Evolutionary conservation across 2,113 vertebrate species (phyloP).

Genomic region (Cichladusa arquata): DNA sequence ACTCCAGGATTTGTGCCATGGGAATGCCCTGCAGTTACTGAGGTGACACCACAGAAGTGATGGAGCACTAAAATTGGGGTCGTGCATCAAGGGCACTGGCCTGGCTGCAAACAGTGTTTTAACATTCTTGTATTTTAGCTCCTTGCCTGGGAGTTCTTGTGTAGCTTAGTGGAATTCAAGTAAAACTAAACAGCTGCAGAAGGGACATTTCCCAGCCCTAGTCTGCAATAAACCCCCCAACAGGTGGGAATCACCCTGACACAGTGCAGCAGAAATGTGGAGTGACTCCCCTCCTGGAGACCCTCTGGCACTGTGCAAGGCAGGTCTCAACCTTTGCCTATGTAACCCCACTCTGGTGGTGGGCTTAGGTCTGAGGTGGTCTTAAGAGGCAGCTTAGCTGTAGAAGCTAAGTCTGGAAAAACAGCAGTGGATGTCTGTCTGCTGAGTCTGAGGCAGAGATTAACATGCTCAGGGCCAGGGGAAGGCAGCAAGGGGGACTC

Average conservation of each 20-base stretch:
- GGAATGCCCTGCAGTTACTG: neutral
- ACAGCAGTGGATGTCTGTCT: slow-evolving; percentile 7
- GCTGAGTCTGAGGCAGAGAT: neutral
- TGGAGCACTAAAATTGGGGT: neutral
- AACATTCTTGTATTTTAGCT: neutral
- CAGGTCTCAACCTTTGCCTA: neutral
- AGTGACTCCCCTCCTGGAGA: neutral
- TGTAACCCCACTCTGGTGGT: neutral
- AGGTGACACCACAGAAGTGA: neutral
- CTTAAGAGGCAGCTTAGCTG: neutral
- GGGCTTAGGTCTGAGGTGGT: neutral
- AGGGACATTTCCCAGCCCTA: neutral
- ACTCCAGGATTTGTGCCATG: neutral
- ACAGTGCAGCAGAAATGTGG: fast-evolving
- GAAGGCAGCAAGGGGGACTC: neutral
- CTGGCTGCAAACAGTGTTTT: neutral
- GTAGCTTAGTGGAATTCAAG: neutral
- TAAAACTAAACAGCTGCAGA: neutral
- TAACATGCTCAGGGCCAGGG: neutral
- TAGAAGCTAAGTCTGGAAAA: neutral
- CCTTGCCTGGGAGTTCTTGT: neutral
- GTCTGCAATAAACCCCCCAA: neutral
- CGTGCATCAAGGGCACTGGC: neutral
- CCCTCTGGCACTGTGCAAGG: neutral
- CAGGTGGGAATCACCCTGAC: neutral